These are phyloP conservation scores for Agonum fuliginosum DNA, from an alignment of 2,888 invertebrate species.

Conservation along the genomic window DNA sequence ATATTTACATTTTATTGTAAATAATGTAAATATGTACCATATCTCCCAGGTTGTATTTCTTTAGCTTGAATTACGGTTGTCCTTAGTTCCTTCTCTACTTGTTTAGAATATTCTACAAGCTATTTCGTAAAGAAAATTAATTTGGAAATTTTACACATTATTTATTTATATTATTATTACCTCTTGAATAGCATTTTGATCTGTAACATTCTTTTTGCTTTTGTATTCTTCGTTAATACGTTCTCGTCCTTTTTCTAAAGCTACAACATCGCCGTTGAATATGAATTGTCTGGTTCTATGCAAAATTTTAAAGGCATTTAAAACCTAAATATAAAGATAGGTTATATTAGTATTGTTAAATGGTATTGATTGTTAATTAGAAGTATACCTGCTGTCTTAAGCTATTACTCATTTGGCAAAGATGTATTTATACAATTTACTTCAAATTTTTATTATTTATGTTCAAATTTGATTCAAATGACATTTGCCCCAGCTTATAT, in stretches of 20 bases:
- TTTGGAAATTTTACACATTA: slow-evolving; percentile 40
- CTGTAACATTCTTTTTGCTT: slow-evolving; percentile 79
- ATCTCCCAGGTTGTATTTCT: slow-evolving; percentile 80
- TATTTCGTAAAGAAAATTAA: slow-evolving; percentile 69
- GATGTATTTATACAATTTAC: not conserved
- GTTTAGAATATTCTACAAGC: slow-evolving; percentile 81
- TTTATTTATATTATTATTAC: slow-evolving; percentile 70
- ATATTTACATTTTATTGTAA: slow-evolving; percentile 24
- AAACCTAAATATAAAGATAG: slow-evolving; percentile 74
- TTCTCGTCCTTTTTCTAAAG: slow-evolving; percentile 78
- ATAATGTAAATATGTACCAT: slow-evolving; percentile 73
- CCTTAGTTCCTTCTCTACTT: slow-evolving; percentile 82
- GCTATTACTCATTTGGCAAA: not conserved
- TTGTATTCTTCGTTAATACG: slow-evolving; percentile 86
- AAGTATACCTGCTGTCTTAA: slow-evolving; percentile 20
- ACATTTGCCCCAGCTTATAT: too few species aligned
- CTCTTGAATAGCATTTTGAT: slow-evolving; percentile 78
- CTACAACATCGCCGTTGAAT: slow-evolving; percentile 80
- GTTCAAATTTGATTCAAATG: not conserved
- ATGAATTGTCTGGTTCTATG: slow-evolving; percentile 81
- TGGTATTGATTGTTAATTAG: not conserved
- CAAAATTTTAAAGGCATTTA: slow-evolving; percentile 82
- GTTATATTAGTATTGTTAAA: not conserved
- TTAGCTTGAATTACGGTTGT: slow-evolving; percentile 84
- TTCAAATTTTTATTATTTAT: not conserved